Conservation (phyloP, 2,113 vertebrate genomes). For the Syrmaticus mikado region DNA sequence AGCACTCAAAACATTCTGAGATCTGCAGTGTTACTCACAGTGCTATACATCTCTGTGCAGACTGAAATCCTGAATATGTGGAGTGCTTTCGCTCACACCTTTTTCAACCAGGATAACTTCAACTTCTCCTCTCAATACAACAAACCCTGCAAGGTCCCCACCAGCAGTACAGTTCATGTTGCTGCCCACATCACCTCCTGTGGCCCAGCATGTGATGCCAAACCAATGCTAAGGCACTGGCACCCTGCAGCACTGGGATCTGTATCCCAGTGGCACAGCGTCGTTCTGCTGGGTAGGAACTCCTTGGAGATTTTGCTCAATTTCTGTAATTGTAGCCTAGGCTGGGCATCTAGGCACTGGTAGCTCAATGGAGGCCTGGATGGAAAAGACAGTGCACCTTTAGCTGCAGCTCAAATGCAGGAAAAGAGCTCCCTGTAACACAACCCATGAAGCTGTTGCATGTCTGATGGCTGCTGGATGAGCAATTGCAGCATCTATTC, state of each 20-base stretch:
- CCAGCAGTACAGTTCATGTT: neutral
- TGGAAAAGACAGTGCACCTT: neutral
- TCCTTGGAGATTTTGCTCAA: neutral
- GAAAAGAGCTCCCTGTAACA: neutral
- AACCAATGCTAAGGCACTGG: neutral
- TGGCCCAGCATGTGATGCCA: accelerated
- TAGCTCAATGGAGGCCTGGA: neutral
- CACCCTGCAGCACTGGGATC: neutral
- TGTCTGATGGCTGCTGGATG: neutral
- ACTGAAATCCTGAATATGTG: neutral
- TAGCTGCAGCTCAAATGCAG: neutral
- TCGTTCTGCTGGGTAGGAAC: neutral
- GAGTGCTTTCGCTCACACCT: neutral
- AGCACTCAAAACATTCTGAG: neutral
- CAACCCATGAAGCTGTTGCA: neutral
- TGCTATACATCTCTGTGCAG: neutral
- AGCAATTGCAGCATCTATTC: neutral
- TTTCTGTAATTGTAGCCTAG: neutral
- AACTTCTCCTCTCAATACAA: neutral
- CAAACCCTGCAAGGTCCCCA: neutral
- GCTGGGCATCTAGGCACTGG: neutral
- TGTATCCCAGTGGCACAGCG: no score
- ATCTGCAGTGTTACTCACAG: neutral
- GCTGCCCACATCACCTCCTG: neutral
- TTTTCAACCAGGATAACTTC: neutral